A percentile compares a stretch with the other conserved stretches of the same genome.
Evolutionary conservation across 2,797 vertebrate species (phyloP).

Genomic region (Psittacula derbiana): DNA sequence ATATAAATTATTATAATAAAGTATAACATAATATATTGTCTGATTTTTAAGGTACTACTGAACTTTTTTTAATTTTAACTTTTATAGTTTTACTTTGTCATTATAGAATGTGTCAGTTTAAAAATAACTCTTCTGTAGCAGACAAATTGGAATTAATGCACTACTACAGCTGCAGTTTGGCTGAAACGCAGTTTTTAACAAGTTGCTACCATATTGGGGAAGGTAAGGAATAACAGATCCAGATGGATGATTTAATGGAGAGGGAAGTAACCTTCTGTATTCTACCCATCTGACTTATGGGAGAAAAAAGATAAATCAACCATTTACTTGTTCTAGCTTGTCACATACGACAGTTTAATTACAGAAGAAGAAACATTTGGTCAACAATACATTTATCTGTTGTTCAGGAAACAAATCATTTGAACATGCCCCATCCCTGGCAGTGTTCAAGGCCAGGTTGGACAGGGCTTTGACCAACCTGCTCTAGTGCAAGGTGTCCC

Average conservation of each 20-base stretch:
- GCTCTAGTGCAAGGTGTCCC: neutral
- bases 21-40: neutral
- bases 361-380: neutral
- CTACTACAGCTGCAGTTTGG: neutral
- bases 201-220: neutral
- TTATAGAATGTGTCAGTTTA: neutral
- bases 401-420: neutral
- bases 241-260: neutral
- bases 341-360: neutral
- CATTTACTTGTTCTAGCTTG: neutral
- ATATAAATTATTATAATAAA: neutral
- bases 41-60: neutral
- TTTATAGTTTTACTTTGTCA: neutral
- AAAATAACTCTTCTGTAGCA: neutral
- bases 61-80: neutral
- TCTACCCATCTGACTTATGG: neutral
- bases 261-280: neutral
- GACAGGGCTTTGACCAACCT: neutral
- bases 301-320: neutral
- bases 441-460: neutral
- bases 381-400: neutral
- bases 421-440: neutral
- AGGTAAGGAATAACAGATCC: neutral
- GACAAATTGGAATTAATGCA: neutral
- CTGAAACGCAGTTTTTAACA: neutral